Conservation (phyloP, 2,113 vertebrate genomes). For the Carassius auratus region DNA sequence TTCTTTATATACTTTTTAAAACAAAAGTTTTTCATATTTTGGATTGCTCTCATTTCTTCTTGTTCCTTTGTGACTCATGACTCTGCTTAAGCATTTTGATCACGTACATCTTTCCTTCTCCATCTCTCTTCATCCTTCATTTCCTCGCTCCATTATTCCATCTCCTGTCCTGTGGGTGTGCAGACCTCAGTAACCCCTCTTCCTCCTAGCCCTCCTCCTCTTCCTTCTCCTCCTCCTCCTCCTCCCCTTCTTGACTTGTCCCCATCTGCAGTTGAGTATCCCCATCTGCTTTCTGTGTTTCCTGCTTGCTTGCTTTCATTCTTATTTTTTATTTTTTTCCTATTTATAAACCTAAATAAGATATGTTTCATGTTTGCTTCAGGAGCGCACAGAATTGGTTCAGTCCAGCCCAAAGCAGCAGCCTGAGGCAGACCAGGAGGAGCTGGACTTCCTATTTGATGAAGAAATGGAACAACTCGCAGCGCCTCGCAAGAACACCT, state of each 20-base stretch:
- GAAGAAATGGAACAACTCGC: constrained; percentile 95
- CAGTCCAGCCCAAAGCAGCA: constrained; percentile 37
- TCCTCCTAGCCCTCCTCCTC: neutral
- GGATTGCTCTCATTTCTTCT: neutral
- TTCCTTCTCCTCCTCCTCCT: neutral
- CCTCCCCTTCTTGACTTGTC: constrained; percentile 24
- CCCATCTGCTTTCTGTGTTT: constrained; percentile 32
- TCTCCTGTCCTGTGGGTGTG: constrained; percentile 8
- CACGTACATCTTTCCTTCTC: neutral
- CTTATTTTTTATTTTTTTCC: neutral
- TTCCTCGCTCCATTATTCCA: neutral
- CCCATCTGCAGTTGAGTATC: constrained; percentile 57
- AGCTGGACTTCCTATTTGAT: constrained; percentile 92
- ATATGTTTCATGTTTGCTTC: constrained; percentile 10
- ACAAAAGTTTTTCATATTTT: neutral
- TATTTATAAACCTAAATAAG: neutral
- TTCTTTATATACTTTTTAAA: neutral
- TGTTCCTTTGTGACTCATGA: neutral
- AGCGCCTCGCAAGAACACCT: constrained; percentile 82
- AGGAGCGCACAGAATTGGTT: constrained; percentile 71
- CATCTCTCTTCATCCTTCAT: neutral
- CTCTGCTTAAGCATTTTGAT: neutral
- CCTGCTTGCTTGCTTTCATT: constrained; percentile 26
- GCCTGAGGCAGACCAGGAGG: constrained; percentile 81
- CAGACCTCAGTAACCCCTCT: constrained; percentile 27